Evolutionary conservation across 2,888 invertebrate genomes (phyloP), one percentile per base, ranked within the genome.

Genomic region (Cheilosia scutellata): DNA sequence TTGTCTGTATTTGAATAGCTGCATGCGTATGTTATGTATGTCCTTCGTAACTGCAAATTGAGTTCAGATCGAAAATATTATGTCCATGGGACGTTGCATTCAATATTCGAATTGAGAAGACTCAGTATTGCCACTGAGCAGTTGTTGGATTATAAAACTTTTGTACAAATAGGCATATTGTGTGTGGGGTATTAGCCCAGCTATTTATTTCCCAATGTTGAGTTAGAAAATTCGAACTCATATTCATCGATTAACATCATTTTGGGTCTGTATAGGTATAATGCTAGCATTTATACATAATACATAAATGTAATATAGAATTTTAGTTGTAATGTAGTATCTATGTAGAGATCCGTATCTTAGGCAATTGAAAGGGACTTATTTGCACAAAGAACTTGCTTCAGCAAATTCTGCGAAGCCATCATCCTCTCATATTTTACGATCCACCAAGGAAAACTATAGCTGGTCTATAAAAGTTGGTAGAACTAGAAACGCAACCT

Each of bases 1-100:
- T 40, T 58, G 49, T 25, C 7, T 55, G 37, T 11, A 9, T n/a
- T 11, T 40, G 13, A 25, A 5, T 47, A 2, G 47, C 5, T 40
- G 5, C 13, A 44, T 37, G 47, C 25, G 25, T 31, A 31, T 49
- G 51, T 13, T 40, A 58, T 27, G 44, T 70, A 29, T 44, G 27
- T 51, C 29, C 42, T 60, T 20, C 31, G 31, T 37, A 62, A 60
- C 74, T 66, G 42, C 7, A 74, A 80, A 74, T 74, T 62, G 44
- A 74, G 60, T 74, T 80, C n/a, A 29, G 66, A 66, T 74, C 58
- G 60, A 53, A 55, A 63, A 60, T 74, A 6, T 80, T 74, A 6
- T 80, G 31, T 66, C 37, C 47, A 11, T 13, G 16, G 25, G 2
- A 44, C 7, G 20, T 44, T 6, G 6, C 16, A 47, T 4, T 20